These are phyloP conservation scores for Tragelaphus buxtoni DNA, from an alignment of 2,113 vertebrate species.

Conservation along the genomic window DNA sequence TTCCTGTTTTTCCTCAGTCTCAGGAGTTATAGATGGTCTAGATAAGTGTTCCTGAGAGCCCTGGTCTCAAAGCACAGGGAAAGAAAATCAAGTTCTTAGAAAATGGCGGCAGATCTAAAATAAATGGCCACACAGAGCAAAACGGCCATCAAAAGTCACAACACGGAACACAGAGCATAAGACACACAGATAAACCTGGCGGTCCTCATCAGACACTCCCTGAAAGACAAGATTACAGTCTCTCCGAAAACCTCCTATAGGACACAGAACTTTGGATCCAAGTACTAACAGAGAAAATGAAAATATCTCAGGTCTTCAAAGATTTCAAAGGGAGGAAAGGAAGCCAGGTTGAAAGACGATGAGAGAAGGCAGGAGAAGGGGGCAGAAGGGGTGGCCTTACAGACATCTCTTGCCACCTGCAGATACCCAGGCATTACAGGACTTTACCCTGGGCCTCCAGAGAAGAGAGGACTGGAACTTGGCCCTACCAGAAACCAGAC, in stretches of 20 bases:
- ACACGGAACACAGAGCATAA: not conserved
- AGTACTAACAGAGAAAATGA: not conserved
- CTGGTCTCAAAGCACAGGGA: not conserved
- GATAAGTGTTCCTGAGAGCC: not conserved
- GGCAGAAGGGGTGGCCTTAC: not conserved
- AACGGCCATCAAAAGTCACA: not conserved
- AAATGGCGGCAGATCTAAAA: rapidly evolving
- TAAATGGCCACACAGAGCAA: not conserved
- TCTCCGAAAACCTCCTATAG: not conserved
- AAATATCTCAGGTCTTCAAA: not conserved
- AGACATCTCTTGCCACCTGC: not conserved
- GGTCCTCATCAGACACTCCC: not conserved
- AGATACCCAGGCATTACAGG: not conserved
- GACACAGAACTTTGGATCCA: not conserved
- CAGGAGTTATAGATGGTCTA: not conserved
- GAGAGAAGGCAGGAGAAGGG: not conserved
- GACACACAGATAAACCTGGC: not conserved
- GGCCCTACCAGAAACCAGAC: not conserved
- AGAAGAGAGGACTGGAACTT: not conserved
- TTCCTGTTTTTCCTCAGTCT: not conserved
- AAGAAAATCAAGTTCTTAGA: not conserved
- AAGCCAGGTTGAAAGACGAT: not conserved
- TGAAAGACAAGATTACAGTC: not conserved
- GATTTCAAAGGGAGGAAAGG: not conserved
- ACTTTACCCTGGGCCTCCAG: not conserved